phyloP scores from a whole-genome alignment of 2,113 vertebrate species.

The Heliornis fulica region DNA sequence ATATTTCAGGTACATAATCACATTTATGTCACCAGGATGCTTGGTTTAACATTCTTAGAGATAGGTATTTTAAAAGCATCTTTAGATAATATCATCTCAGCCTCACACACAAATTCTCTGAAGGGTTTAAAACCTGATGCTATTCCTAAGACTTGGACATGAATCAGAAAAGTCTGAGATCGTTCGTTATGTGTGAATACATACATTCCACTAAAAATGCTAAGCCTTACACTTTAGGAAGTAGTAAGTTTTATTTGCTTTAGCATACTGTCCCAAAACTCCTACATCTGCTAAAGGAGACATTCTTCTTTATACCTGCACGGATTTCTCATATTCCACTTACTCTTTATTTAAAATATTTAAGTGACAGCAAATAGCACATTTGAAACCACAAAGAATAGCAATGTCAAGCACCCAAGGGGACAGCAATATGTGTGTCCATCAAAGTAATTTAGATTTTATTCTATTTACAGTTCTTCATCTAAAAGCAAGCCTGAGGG shows the following conservation, averaged over 20 bases:
- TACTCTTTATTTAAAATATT: constrained; percentile 8
- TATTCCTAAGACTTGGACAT: not conserved
- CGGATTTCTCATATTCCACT: not conserved
- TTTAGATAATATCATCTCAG: not conserved
- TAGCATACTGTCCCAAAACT: not conserved
- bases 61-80: not conserved
- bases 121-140: not conserved
- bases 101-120: not conserved
- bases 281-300: not conserved
- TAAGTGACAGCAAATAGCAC: constrained; percentile 50
- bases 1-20: not conserved
- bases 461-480: constrained; percentile 43
- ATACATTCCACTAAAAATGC: not conserved
- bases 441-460: constrained; percentile 28
- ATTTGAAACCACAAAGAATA: constrained; percentile 27
- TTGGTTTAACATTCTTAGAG: not conserved
- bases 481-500: constrained; percentile 41
- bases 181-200: not conserved
- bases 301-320: not conserved
- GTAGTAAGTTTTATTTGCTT: not conserved
- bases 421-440: constrained; percentile 10
- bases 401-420: constrained; percentile 25
- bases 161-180: not conserved
- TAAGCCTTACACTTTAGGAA: not conserved
- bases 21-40: not conserved